Conservation (phyloP, 2,113 vertebrate species). For the Rhagologus leucostigma region DNA sequence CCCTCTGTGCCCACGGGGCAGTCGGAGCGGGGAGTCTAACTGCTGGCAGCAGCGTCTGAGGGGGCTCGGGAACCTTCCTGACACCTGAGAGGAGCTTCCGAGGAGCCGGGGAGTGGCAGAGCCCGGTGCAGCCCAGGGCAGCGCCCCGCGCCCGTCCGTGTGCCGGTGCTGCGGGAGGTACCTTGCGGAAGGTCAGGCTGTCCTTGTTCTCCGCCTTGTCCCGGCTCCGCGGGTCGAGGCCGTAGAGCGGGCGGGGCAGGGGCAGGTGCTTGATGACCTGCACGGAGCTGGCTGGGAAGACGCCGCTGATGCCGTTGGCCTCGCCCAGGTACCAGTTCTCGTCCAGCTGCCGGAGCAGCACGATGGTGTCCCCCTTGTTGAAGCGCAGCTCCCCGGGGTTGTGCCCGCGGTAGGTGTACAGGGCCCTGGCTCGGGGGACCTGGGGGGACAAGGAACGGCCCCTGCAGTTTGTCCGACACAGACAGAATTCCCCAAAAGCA, state of each 20-base stretch:
- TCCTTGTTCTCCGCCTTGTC: conserved; percentile 74
- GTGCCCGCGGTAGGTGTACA: conserved; percentile 76
- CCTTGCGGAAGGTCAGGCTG: conserved; percentile 83
- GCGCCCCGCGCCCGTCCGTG: not conserved
- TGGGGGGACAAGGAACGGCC: conserved; percentile 45
- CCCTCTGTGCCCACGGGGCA: fast-evolving
- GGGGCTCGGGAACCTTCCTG: not conserved
- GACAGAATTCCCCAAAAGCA: not conserved
- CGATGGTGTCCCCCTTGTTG: conserved; percentile 76
- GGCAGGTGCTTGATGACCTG: conserved; percentile 76
- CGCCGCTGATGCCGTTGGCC: conserved; percentile 66
- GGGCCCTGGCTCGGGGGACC: conserved; percentile 78
- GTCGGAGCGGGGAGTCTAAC: fast-evolving
- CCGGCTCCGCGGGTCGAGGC: conserved; percentile 78
- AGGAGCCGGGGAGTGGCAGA: not conserved
- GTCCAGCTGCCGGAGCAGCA: conserved; percentile 76
- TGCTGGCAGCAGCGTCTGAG: not conserved
- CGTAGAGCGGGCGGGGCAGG: conserved; percentile 72
- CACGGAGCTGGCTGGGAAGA: conserved; percentile 71
- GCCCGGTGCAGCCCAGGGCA: not conserved
- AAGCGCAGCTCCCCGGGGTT: conserved; percentile 76
- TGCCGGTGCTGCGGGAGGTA: not conserved
- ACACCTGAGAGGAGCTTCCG: fast-evolving
- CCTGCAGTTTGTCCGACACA: not conserved
- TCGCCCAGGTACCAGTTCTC: conserved; percentile 83